phyloP scores from a whole-genome alignment of 2,888 invertebrate species.

The Agonopterix subpropinquella region DNA sequence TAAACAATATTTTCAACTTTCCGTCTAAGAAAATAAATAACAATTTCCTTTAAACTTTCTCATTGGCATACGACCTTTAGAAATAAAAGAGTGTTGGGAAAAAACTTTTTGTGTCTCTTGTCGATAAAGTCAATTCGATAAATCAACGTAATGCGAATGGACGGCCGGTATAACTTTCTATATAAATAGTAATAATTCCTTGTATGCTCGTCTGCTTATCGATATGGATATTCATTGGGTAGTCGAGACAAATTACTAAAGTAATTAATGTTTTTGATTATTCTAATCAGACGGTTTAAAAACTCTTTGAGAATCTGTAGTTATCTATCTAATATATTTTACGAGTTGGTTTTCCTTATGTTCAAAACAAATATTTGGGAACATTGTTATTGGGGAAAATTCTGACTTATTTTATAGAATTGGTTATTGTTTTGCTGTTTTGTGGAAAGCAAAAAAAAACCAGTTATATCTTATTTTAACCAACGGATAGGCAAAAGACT shows the following conservation, averaged over 20 bases:
- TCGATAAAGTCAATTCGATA: conserved; percentile 62
- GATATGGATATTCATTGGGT: conserved; percentile 26
- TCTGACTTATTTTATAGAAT: too few relatives aligned
- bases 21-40: conserved; percentile 26
- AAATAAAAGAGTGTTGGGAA: conserved; percentile 21
- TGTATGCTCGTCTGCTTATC: conserved; percentile 34
- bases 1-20: conserved; percentile 24
- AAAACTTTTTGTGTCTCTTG: conserved; percentile 34
- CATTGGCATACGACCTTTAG: conserved; percentile 26
- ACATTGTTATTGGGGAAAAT: too few relatives aligned
- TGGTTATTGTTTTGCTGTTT: too few relatives aligned
- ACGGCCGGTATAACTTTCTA: conserved; percentile 35
- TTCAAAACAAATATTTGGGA: too few relatives aligned
- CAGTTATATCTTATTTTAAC: too few relatives aligned
- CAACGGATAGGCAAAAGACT: too few relatives aligned
- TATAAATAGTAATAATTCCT: conserved; percentile 46
- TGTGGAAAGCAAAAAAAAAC: too few relatives aligned
- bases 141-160: conserved; percentile 46
- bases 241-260: conserved; percentile 13
- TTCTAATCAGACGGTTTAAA: conserved; percentile 20
- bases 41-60: conserved; percentile 21
- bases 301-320: too few relatives aligned
- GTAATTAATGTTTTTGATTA: conserved; percentile 36
- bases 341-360: too few relatives aligned
- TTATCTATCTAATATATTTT: too few relatives aligned